These are phyloP conservation scores for Henricia sp. DNA, from an alignment of 53 echinoderm and acorn worm species.

Conservation along the genomic window DNA sequence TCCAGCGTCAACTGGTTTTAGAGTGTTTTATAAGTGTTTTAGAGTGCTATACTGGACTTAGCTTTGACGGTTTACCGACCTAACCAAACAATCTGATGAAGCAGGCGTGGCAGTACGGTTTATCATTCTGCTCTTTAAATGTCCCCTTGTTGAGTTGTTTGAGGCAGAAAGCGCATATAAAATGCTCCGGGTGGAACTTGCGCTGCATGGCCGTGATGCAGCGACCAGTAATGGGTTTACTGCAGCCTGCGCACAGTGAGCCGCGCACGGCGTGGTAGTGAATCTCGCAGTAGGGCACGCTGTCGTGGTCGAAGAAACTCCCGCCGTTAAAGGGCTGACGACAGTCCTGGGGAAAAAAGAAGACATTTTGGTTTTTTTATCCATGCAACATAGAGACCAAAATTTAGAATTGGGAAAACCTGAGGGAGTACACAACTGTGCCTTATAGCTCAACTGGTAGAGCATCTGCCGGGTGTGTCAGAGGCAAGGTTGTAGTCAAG, in stretches of 20 bases:
- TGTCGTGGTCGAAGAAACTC: constrained; percentile 95
- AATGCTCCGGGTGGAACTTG: constrained; percentile 99
- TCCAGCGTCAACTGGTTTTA: too few species aligned
- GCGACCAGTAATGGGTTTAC: constrained; percentile 94
- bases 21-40: too few species aligned
- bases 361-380: neutral
- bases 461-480: too few species aligned
- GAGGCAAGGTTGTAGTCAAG: too few species aligned
- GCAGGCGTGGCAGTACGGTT: constrained; percentile 96
- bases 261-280: constrained; percentile 97
- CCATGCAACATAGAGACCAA: too few species aligned
- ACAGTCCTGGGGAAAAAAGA: constrained; percentile 72
- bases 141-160: constrained; percentile 99
- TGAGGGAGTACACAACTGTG: too few species aligned
- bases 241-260: constrained; percentile 94
- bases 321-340: constrained; percentile 92
- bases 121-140: constrained; percentile 98
- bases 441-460: too few species aligned
- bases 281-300: constrained; percentile 97
- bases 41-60: neutral
- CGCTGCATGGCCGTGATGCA: constrained; percentile 99
- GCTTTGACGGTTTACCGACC: neutral
- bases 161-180: constrained; percentile 96
- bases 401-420: too few species aligned
- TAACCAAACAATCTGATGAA: constrained; percentile 96